Evolutionary conservation across 2,888 invertebrate species (phyloP).

Genomic region (Notodonta dromedarius): DNA sequence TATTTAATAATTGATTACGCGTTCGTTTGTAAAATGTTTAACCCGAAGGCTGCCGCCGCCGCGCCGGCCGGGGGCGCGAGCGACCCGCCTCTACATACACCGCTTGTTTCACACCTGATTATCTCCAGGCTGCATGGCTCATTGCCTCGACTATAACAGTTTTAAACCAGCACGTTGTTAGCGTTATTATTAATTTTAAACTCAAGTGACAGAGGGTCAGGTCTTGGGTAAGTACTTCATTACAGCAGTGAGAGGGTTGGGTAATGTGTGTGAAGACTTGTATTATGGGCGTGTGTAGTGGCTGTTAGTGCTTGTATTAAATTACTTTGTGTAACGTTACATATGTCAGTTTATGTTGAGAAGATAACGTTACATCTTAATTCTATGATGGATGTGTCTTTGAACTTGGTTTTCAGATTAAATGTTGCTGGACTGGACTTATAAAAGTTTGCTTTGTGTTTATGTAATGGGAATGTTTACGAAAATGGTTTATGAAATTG

Average conservation of each 20-base stretch:
- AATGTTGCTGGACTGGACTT: background rate
- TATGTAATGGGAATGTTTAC: too few species aligned
- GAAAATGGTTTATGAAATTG: too few species aligned
- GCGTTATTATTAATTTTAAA: slow-evolving; percentile 45
- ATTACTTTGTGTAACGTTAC: slow-evolving; percentile 18
- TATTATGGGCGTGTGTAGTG: slow-evolving; percentile 30
- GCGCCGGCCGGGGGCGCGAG: slow-evolving; percentile 35
- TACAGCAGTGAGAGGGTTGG: slow-evolving; percentile 32
- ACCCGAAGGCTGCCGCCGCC: slow-evolving; percentile 28
- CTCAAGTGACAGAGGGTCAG: slow-evolving; percentile 33
- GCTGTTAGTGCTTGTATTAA: slow-evolving; percentile 18
- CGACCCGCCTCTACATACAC: slow-evolving; percentile 33
- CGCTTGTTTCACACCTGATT: slow-evolving; percentile 56
- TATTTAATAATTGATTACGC: slow-evolving; percentile 14
- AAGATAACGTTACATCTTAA: background rate
- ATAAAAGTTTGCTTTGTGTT: too few species aligned
- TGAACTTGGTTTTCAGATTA: background rate
- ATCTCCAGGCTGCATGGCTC: slow-evolving; percentile 48
- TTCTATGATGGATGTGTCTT: background rate
- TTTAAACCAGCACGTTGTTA: slow-evolving; percentile 42
- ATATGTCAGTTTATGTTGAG: background rate
- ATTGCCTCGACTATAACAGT: slow-evolving; percentile 49
- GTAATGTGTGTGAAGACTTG: slow-evolving; percentile 29
- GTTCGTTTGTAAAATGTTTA: slow-evolving; percentile 34
- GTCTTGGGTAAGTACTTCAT: slow-evolving; percentile 36